Evolutionary conservation across 2,113 vertebrate species (phyloP).

Genomic region (Falco punctatus): DNA sequence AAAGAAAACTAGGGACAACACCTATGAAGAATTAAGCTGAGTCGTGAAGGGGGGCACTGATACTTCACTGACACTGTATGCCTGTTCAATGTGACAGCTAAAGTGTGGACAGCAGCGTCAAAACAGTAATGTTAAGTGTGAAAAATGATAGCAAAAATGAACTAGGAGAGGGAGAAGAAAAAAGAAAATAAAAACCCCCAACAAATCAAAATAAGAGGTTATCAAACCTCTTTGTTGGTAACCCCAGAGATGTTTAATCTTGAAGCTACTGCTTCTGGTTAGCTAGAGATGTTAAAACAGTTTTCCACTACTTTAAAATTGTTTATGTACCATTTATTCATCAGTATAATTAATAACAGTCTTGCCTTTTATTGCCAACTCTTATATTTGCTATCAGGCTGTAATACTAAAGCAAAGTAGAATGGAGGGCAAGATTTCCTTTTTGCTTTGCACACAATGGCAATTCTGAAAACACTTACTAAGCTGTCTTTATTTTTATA

Average conservation of each 20-base stretch:
- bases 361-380: neutral
- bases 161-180: neutral
- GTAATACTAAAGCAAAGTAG: neutral
- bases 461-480: neutral
- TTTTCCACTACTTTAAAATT: neutral
- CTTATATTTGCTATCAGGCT: neutral
- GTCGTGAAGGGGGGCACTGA: no score
- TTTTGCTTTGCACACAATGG: neutral
- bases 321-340: neutral
- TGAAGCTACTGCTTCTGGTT: neutral
- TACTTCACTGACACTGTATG: no score
- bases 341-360: neutral
- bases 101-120: neutral
- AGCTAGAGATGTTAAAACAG: neutral
- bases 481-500: neutral
- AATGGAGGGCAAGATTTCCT: neutral
- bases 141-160: neutral
- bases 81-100: neutral
- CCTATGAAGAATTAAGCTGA: neutral
- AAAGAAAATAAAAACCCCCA: no score
- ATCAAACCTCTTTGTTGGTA: neutral
- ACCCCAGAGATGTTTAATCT: neutral
- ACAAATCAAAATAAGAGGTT: neutral
- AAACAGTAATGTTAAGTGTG: neutral
- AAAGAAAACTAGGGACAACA: neutral